phyloP scores from a whole-genome alignment of 2,888 invertebrate species.

The Zygothrica quintamaculata region DNA sequence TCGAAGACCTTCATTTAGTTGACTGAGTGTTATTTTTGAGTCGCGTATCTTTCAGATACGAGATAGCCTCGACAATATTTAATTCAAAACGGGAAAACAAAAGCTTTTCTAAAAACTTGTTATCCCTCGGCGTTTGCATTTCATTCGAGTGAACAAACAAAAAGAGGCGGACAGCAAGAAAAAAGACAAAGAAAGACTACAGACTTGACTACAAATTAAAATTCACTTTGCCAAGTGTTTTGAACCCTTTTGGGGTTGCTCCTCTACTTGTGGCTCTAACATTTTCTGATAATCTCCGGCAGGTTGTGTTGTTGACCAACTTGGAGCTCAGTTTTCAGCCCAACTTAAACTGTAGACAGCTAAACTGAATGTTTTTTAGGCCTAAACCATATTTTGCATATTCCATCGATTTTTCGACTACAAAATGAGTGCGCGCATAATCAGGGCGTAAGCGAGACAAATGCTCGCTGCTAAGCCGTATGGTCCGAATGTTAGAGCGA shows the following conservation, averaged over 20 bases:
- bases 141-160: conserved; percentile 47
- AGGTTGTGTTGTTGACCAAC: conserved; percentile 59
- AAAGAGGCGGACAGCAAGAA: conserved; percentile 21
- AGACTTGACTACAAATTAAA: conserved; percentile 43
- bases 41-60: conserved; percentile 34
- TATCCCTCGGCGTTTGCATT: conserved; percentile 42
- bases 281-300: conserved; percentile 23
- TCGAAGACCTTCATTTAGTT: conserved; percentile 6
- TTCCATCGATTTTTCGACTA: conserved; percentile 71
- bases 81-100: conserved; percentile 32
- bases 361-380: conserved; percentile 35
- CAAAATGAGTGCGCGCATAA: conserved; percentile 73
- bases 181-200: too few species aligned
- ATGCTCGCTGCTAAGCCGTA: not conserved
- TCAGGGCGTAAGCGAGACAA: conserved; percentile 59
- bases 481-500: not conserved
- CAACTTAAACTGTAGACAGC: conserved; percentile 10
- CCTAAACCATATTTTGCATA: conserved; percentile 73
- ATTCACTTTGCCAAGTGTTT: conserved; percentile 58
- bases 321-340: conserved; percentile 34
- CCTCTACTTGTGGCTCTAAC: conserved; percentile 13
- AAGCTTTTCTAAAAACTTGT: conserved; percentile 35
- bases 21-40: conserved; percentile 20
- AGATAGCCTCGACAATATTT: conserved; percentile 41
- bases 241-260: conserved; percentile 35